Percentiles rank a stretch among this genome's conserved stretches.
phyloP scores from a whole-genome alignment of 2,113 vertebrate species.

The Ornithorhynchus anatinus region DNA sequence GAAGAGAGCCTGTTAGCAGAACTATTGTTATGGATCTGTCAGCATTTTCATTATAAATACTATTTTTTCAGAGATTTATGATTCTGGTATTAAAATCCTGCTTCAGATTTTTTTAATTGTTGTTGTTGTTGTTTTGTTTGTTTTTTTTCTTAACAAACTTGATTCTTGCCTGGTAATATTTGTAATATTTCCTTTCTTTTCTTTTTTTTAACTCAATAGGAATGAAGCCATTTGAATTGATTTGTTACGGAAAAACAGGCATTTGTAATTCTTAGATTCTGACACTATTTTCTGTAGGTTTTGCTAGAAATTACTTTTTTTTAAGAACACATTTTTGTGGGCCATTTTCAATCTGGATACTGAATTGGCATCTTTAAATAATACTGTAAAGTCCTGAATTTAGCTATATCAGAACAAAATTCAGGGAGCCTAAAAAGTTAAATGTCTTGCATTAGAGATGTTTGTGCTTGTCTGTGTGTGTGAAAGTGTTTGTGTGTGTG shows the following conservation, averaged over 20 bases:
- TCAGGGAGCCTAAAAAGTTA: too few relatives aligned
- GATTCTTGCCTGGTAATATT: neutral
- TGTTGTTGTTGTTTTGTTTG: too few relatives aligned
- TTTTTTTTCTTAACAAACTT: constrained; percentile 35
- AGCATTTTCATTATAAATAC: constrained; percentile 34
- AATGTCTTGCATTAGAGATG: too few relatives aligned
- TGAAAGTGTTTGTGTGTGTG: too few relatives aligned
- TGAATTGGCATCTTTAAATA: constrained; percentile 24
- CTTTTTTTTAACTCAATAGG: constrained; percentile 34
- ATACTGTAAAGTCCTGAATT: neutral
- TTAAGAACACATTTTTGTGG: constrained; percentile 40
- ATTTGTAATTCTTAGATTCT: too few relatives aligned
- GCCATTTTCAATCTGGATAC: constrained; percentile 23
- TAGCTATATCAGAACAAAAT: too few relatives aligned
- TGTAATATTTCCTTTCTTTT: constrained; percentile 50
- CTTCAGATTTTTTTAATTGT: neutral
- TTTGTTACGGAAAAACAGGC: too few relatives aligned
- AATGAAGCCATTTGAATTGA: constrained; percentile 35
- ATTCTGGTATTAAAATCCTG: constrained; percentile 44
- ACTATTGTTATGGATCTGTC: constrained; percentile 29
- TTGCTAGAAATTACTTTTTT: constrained; percentile 22
- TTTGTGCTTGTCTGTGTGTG: too few relatives aligned
- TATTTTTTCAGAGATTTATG: constrained; percentile 53
- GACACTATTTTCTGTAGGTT: constrained; percentile 31
- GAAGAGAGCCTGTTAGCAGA: constrained; percentile 10